Conservation (phyloP, 2,888 invertebrate species). For the Anoplius nigerrimus region DNA sequence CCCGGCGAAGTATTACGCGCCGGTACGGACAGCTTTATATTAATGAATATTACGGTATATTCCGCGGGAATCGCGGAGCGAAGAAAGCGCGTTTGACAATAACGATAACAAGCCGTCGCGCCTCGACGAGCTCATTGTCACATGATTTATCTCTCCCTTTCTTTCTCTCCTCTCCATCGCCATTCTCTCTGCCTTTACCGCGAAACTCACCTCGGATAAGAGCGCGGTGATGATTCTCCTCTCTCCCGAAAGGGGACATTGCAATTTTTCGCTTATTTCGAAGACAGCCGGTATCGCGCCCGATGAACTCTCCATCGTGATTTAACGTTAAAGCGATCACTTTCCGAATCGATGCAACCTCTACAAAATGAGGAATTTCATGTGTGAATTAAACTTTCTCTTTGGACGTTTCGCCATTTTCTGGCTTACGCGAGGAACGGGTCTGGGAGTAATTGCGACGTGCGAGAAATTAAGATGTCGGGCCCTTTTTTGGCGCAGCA, state of each 20-base stretch:
- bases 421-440: neutral
- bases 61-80: slow-evolving; percentile 15
- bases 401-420: neutral
- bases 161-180: slow-evolving; percentile 10
- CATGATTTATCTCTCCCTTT: slow-evolving; percentile 33
- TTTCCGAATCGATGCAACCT: too few species aligned
- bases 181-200: slow-evolving; percentile 7
- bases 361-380: too few species aligned
- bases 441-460: too few species aligned
- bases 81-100: slow-evolving; percentile 36
- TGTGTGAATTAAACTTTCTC: too few species aligned
- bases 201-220: slow-evolving; percentile 22
- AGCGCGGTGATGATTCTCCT: slow-evolving; percentile 14
- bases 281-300: too few species aligned
- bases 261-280: too few species aligned
- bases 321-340: neutral
- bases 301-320: neutral
- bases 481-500: slow-evolving; percentile 17
- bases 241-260: neutral
- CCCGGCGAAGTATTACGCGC: too few species aligned
- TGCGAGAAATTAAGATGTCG: too few species aligned
- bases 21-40: slow-evolving; percentile 8
- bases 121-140: slow-evolving; percentile 42
- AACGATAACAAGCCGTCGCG: slow-evolving; percentile 39
- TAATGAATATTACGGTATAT: slow-evolving; percentile 21